Conservation (phyloP, 1,140 invertebrate species). For the Bathynomus jamesi region DNA sequence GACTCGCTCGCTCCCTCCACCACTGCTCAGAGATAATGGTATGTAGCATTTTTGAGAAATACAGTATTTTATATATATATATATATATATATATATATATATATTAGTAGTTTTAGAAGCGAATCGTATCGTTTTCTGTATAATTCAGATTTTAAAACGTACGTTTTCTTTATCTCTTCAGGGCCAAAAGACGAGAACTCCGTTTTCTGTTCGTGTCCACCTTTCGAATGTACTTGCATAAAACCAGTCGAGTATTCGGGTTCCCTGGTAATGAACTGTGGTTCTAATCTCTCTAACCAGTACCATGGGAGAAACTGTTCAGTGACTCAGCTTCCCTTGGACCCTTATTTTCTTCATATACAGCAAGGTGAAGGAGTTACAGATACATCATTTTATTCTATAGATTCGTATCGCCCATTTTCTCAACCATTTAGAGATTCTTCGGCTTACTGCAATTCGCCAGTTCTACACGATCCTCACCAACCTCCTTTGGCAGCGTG, state of each 20-base stretch:
- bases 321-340: background rate
- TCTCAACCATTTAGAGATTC: background rate
- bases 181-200: background rate
- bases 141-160: too few relatives aligned
- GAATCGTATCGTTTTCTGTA: too few relatives aligned
- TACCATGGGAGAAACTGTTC: background rate
- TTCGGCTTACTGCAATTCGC: background rate
- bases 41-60: background rate
- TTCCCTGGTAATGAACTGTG: background rate
- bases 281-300: background rate
- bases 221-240: background rate
- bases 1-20: background rate
- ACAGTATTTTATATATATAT: background rate
- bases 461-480: background rate
- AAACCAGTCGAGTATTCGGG: background rate
- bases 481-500: too few relatives aligned
- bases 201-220: background rate
- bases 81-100: slow-evolving; percentile 3
- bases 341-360: background rate
- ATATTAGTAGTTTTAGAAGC: too few relatives aligned
- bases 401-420: background rate
- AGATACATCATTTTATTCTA: background rate
- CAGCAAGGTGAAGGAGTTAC: background rate
- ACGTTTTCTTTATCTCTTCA: too few relatives aligned
- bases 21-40: background rate